A percentile compares a stretch with the other conserved stretches of the same genome.
These are phyloP conservation scores for Phaethon lepturus DNA, from an alignment of 2,113 vertebrate genomes.

Conservation along the genomic window DNA sequence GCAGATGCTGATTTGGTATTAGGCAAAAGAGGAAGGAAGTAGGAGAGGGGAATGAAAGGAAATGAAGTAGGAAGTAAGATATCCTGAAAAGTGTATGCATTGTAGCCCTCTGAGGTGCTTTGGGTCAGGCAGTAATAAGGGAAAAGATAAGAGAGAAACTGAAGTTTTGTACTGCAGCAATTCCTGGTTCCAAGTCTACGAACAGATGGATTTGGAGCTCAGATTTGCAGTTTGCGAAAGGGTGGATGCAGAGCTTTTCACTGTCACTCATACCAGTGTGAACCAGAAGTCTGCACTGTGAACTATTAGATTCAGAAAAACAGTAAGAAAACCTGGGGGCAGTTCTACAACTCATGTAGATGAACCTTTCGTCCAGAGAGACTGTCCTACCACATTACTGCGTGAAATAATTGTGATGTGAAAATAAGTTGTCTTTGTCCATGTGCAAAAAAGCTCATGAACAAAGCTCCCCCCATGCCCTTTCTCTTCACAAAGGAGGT, in stretches of 20 bases:
- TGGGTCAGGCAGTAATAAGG: not conserved
- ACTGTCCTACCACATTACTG: not conserved
- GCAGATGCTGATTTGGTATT: not conserved
- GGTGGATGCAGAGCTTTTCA: not conserved
- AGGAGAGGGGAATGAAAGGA: not conserved
- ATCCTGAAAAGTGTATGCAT: not conserved
- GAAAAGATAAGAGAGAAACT: not conserved
- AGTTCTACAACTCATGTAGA: not conserved
- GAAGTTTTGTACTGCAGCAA: not conserved
- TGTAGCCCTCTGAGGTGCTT: not conserved
- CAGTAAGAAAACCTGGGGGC: not conserved
- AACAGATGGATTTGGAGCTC: not conserved
- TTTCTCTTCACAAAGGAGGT: not conserved
- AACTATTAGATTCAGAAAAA: not conserved
- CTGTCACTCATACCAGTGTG: not conserved
- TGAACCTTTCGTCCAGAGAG: not conserved
- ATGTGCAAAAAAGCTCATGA: not conserved
- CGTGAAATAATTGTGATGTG: not conserved
- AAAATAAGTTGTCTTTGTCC: not conserved
- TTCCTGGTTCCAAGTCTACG: not conserved
- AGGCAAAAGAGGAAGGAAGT: not conserved
- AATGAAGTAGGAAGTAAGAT: constrained; percentile 1
- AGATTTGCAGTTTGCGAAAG: not conserved
- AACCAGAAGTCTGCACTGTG: not conserved
- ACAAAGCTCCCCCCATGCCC: not conserved